These are phyloP conservation scores for Protosalanx chinensis DNA, from an alignment of 2,797 vertebrate species.

Conservation along the genomic window DNA sequence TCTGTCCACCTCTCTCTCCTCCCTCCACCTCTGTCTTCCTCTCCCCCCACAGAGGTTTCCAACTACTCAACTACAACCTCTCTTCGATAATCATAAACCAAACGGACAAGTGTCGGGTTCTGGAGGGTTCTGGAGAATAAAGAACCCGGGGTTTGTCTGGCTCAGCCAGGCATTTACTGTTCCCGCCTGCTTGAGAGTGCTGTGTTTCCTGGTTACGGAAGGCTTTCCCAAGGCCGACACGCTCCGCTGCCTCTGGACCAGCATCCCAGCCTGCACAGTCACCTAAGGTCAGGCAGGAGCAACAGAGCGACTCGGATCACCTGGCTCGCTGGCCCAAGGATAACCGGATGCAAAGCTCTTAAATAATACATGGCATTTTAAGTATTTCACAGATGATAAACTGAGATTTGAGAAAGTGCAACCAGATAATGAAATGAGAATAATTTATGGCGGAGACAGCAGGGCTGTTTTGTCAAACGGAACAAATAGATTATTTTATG, in stretches of 20 bases:
- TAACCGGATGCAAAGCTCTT: background rate
- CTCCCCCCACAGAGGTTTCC: slow-evolving; percentile 5
- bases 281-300: slow-evolving; percentile 30
- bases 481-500: too few relatives aligned
- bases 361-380: too few relatives aligned
- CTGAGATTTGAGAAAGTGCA: too few relatives aligned
- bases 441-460: too few relatives aligned
- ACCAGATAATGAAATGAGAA: too few relatives aligned
- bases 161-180: slow-evolving; percentile 54
- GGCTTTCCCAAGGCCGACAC: slow-evolving; percentile 29
- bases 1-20: background rate
- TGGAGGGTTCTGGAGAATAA: slow-evolving; percentile 38
- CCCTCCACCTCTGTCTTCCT: background rate
- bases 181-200: slow-evolving; percentile 57
- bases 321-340: background rate
- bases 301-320: slow-evolving; percentile 9
- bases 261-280: slow-evolving; percentile 32
- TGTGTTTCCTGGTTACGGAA: slow-evolving; percentile 61
- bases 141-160: slow-evolving; percentile 27
- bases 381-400: too few relatives aligned
- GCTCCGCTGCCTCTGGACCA: slow-evolving; percentile 40
- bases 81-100: slow-evolving; percentile 24
- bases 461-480: too few relatives aligned
- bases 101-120: slow-evolving; percentile 35
- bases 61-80: slow-evolving; percentile 13